Evolutionary conservation across 1,140 invertebrate species (phyloP), one percentile per base, ranked within the genome.

Genomic region (Brachionus paranguensis): DNA sequence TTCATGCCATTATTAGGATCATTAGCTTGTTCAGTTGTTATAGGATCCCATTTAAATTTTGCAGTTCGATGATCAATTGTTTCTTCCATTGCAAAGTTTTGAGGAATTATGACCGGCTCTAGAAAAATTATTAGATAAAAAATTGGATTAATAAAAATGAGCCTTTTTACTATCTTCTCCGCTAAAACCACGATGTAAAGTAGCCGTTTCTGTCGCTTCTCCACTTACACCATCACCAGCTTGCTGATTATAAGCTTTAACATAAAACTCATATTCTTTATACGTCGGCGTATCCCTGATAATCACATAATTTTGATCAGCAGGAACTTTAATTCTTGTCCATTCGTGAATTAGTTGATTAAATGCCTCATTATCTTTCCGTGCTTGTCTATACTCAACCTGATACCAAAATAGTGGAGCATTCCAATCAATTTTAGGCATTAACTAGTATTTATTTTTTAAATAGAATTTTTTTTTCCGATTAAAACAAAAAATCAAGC

Each of bases 201-300:
- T 81, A 17, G 78, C 78, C 1, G 65, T 81, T 29, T 81, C 78
- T n/a, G 78, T 45, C 8, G 78, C 78, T 20, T 81, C 78, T 12
- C 78, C 78, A 29, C 78, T 81, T 27, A 81, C 78, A 47, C 60
- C 81, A 53, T 83, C 81, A 37, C 81, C 81, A 20, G 81, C 60
- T 83, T 83, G 83, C 64, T 84, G 83, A 78, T 84, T 84, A 65
- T 74, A 65, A 17, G 83, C 65, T 64, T 84, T 84, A 3, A 84
- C 83, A 78, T 76, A 76, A 64, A 68, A 84, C 24, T 84, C 65
- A 50, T 74, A 74, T 74, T 72, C 47, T 45, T n/a, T 74, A 37
- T 43, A 65, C 27, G 78, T 81, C 1, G 78, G 78, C 27, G 78
- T 81, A 24, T 68, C 43, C 0, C 37, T 29, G 37, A 81, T 81